phyloP scores from a whole-genome alignment of 2,888 invertebrate species.

The Microchrysa polita region DNA sequence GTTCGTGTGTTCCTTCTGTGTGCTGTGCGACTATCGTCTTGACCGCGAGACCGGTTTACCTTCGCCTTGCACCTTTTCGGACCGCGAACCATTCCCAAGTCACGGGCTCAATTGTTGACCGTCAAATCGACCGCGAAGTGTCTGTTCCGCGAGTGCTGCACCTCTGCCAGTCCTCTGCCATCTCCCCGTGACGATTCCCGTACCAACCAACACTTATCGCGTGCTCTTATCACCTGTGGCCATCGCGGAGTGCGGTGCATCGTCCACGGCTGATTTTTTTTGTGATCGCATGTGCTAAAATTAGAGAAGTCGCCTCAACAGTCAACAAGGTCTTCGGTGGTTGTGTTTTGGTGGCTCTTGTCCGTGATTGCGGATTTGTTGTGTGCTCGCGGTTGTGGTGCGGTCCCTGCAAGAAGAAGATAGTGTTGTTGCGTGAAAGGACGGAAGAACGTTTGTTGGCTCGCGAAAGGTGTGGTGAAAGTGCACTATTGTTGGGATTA shows the following conservation, averaged over 20 bases:
- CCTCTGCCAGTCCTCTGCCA: neutral
- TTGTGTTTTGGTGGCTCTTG: neutral
- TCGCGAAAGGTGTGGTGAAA: neutral
- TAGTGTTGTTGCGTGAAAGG: neutral
- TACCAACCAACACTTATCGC: neutral
- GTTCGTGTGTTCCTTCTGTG: slow-evolving; percentile 2
- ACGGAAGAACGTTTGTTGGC: too few relatives aligned
- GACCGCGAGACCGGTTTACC: slow-evolving; percentile 9
- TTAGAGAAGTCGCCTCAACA: neutral
- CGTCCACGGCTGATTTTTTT: neutral
- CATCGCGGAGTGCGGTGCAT: neutral
- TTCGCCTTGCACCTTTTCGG: slow-evolving; percentile 6
- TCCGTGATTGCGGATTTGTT: neutral
- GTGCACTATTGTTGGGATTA: neutral
- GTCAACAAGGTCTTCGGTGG: too few relatives aligned
- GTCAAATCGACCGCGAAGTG: neutral
- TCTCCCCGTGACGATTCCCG: neutral
- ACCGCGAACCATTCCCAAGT: neutral
- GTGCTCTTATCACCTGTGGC: slow-evolving; percentile 5
- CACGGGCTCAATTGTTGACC: neutral
- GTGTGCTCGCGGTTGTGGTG: neutral
- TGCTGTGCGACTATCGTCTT: neutral
- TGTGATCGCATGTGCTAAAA: slow-evolving; percentile 8
- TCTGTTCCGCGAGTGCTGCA: neutral
- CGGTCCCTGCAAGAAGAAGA: neutral